Evolutionary conservation across 1,140 invertebrate genomes (phyloP).

Genomic region (Drosophila parabipectinata): DNA sequence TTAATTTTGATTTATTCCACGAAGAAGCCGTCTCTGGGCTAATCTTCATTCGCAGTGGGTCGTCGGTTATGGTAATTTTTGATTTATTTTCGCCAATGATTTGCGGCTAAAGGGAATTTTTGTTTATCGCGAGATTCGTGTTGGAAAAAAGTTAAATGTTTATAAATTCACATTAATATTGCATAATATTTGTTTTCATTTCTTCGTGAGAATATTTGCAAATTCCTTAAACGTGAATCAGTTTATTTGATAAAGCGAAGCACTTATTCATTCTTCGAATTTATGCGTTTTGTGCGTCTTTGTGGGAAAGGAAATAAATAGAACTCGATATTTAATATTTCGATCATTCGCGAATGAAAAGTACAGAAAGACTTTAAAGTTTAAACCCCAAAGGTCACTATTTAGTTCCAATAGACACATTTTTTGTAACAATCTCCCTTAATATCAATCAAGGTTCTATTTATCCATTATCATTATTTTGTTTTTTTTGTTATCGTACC

Average conservation of each 20-base stretch:
- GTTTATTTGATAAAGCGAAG: background rate
- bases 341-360: background rate
- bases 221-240: conserved; percentile 3
- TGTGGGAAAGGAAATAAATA: background rate
- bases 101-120: conserved; percentile 14
- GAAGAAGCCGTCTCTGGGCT: background rate
- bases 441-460: background rate
- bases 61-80: conserved; percentile 34
- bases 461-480: conserved; percentile 9
- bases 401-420: no score
- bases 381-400: no score
- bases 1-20: conserved; percentile 50
- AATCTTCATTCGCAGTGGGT: conserved; percentile 7
- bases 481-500: background rate
- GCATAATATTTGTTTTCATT: conserved; percentile 11
- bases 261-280: background rate
- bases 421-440: background rate
- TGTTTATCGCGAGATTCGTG: conserved; percentile 5
- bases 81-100: conserved; percentile 37
- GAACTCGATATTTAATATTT: no score
- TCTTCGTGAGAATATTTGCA: background rate
- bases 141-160: conserved; percentile 11
- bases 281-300: background rate
- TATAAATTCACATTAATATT: conserved; percentile 11
- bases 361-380: no score